phyloP scores from a whole-genome alignment of 2,797 vertebrate genomes.

The Columba guinea region DNA sequence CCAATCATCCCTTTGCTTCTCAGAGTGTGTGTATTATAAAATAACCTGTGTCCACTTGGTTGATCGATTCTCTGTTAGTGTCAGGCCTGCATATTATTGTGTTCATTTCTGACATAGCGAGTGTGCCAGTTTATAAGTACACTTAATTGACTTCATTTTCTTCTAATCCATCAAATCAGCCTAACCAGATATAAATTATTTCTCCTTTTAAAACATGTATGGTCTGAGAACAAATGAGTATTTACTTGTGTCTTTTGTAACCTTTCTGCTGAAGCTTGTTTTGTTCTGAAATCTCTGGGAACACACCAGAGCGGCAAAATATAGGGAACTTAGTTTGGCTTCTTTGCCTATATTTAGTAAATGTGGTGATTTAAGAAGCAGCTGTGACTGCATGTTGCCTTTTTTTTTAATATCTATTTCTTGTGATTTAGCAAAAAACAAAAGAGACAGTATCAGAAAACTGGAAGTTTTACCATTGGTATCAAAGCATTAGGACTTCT shows the following conservation, averaged over 20 bases:
- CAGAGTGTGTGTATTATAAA: background rate
- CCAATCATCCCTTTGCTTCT: background rate
- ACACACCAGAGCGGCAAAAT: background rate
- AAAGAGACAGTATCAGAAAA: background rate
- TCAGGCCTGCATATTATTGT: background rate
- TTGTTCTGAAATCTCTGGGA: background rate
- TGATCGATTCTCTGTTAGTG: background rate
- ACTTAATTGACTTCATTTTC: background rate
- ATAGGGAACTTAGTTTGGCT: background rate
- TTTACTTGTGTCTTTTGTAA: background rate
- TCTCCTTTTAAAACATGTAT: background rate
- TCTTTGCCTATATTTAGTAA: background rate
- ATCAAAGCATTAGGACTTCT: background rate
- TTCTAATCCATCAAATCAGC: background rate
- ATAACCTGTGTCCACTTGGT: background rate
- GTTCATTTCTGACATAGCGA: background rate
- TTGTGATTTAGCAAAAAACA: background rate
- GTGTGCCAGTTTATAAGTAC: background rate
- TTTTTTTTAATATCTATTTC: background rate
- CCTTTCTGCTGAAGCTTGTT: background rate
- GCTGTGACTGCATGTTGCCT: background rate
- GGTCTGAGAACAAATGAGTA: background rate
- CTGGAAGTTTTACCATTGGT: background rate
- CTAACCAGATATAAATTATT: background rate
- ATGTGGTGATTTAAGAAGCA: background rate